Conservation (phyloP, 2,113 vertebrate genomes). For the Indicator maculatus region DNA sequence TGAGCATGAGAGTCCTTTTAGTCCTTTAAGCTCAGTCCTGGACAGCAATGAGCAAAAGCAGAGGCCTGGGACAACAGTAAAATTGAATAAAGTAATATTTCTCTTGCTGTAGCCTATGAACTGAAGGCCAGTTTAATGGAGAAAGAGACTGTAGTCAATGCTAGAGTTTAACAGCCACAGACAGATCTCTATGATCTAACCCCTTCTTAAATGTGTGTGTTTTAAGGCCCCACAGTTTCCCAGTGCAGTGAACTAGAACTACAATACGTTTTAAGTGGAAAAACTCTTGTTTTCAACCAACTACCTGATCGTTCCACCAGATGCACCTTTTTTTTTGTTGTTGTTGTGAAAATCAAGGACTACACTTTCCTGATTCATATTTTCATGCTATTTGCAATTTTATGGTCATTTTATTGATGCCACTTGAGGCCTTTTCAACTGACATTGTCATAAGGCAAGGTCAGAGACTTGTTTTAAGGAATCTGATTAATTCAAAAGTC, state of each 20-base stretch:
- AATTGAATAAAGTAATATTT: not conserved
- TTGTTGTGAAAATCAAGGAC: not conserved
- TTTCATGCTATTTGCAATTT: not conserved
- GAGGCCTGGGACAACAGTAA: not conserved
- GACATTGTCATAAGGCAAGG: not conserved
- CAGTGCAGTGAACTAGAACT: not conserved
- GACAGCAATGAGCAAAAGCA: not conserved
- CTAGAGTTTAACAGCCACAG: not conserved
- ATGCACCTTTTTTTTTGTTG: not conserved
- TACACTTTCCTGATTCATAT: not conserved
- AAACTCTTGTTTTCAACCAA: not conserved
- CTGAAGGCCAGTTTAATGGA: not conserved
- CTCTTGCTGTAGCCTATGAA: not conserved
- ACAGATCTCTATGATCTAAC: constrained; percentile 14
- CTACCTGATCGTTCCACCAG: not conserved
- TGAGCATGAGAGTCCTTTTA: constrained; percentile 11
- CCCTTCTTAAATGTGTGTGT: not conserved
- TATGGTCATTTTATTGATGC: not conserved
- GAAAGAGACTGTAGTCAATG: not conserved
- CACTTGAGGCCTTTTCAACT: not conserved
- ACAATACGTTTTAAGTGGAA: not conserved
- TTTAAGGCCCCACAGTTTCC: not conserved
- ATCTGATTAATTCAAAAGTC: constrained; percentile 6
- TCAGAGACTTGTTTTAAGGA: not conserved
- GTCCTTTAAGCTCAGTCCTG: not conserved